Conservation (phyloP, 2,113 vertebrate species). For the Esox niger region DNA sequence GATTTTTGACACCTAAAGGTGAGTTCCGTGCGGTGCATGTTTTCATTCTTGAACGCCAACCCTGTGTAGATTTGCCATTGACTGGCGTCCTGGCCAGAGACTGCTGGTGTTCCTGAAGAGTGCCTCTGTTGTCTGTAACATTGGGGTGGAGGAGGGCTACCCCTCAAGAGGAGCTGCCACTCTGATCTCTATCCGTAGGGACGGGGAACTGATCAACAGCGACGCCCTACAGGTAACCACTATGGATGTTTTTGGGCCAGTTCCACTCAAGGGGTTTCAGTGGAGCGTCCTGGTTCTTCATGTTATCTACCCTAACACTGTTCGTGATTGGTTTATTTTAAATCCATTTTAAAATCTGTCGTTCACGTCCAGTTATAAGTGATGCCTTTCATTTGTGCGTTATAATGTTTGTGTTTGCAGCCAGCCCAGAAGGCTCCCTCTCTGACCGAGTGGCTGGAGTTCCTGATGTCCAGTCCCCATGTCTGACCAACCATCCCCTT, state of each 20-base stretch:
- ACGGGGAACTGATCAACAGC: conserved; percentile 46
- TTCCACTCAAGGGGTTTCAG: no score
- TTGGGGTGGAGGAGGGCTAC: conserved; percentile 68
- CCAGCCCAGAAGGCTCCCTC: conserved; percentile 30
- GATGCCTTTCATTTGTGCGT: background rate
- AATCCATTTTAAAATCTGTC: no score
- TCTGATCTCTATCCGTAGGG: conserved; percentile 55
- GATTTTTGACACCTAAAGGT: no score
- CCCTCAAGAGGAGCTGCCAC: conserved; percentile 47
- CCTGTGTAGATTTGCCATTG: conserved; percentile 68
- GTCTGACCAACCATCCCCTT: conserved; percentile 41
- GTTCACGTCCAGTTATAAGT: no score
- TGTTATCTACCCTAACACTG: no score
- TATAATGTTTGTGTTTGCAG: conserved; percentile 34
- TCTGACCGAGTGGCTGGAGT: conserved; percentile 67
- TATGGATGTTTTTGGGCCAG: no score
- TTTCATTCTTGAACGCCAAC: no score
- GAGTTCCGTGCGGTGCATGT: no score
- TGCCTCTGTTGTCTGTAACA: conserved; percentile 56
- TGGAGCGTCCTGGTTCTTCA: no score
- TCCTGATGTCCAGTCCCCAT: conserved; percentile 53
- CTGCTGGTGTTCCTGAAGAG: conserved; percentile 71
- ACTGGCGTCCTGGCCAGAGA: conserved; percentile 67
- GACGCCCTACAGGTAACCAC: conserved; percentile 52
- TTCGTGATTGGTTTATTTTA: no score